These are phyloP conservation scores for Mirza zaza DNA, from an alignment of 2,113 vertebrate genomes.

Conservation along the genomic window DNA sequence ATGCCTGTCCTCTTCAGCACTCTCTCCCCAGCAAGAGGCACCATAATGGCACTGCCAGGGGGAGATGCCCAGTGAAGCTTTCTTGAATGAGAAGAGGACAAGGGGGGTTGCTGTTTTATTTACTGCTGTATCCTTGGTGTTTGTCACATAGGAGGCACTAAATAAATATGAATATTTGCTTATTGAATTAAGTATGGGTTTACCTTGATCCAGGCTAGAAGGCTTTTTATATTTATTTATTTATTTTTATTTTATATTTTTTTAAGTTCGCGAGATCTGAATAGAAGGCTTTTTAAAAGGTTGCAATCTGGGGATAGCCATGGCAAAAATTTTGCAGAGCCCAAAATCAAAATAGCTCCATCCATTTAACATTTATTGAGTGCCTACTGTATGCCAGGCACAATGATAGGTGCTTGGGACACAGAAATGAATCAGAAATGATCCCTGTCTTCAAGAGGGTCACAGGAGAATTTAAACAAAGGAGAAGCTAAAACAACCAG, in stretches of 20 bases:
- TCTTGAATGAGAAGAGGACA: neutral
- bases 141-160: neutral
- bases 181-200: neutral
- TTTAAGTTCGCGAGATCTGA: no score
- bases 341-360: neutral
- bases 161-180: neutral
- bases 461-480: neutral
- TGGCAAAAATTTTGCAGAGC: neutral
- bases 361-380: neutral
- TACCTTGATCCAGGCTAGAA: neutral
- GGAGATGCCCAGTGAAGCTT: neutral
- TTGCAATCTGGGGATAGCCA: neutral
- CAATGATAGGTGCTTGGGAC: neutral
- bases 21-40: neutral
- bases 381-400: neutral
- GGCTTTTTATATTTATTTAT: no score
- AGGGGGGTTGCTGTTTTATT: neutral
- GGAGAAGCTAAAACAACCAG: neutral
- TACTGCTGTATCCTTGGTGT: neutral
- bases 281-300: constrained; percentile 12
- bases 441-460: neutral
- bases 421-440: neutral
- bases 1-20: neutral
- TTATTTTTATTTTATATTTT: no score
- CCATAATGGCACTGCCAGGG: neutral